Evolutionary conservation across 2,797 vertebrate genomes (phyloP).

Genomic region (Neosalanx taihuensis): DNA sequence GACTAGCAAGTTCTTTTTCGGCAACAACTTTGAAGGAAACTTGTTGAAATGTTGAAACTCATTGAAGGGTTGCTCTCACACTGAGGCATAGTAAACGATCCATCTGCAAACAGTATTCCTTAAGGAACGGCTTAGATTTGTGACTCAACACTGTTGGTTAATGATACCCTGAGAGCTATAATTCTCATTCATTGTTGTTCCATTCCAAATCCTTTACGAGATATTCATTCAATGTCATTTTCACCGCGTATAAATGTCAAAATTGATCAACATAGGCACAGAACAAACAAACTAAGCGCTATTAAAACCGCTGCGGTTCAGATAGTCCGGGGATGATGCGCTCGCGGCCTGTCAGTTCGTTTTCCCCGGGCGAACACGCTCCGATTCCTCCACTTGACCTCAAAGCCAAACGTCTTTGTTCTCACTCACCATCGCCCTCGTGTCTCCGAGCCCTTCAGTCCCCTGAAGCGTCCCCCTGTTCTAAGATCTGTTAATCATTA

Average conservation of each 20-base stretch:
- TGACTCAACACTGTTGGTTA: conserved; percentile 5
- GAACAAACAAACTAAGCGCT: not conserved
- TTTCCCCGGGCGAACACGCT: conserved; percentile 20
- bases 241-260: not conserved
- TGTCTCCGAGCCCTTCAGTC: conserved; percentile 50
- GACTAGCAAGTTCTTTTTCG: conserved; percentile 33
- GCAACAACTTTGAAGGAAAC: conserved; percentile 49
- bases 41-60: conserved; percentile 37
- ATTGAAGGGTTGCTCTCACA: conserved; percentile 29
- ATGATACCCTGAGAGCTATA: not conserved
- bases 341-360: conserved; percentile 10
- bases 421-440: conserved; percentile 45
- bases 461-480: conserved; percentile 28
- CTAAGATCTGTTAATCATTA: conserved; percentile 62
- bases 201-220: not conserved
- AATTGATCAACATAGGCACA: conserved; percentile 10
- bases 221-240: not conserved
- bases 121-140: not conserved
- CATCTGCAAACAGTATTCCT: conserved; percentile 11
- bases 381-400: conserved; percentile 27
- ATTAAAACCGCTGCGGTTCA: conserved; percentile 5
- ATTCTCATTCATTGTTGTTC: not conserved
- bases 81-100: conserved; percentile 27
- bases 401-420: conserved; percentile 38
- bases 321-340: conserved; percentile 17